These are phyloP conservation scores for Riparia riparia DNA, from an alignment of 2,113 vertebrate species.

Conservation along the genomic window DNA sequence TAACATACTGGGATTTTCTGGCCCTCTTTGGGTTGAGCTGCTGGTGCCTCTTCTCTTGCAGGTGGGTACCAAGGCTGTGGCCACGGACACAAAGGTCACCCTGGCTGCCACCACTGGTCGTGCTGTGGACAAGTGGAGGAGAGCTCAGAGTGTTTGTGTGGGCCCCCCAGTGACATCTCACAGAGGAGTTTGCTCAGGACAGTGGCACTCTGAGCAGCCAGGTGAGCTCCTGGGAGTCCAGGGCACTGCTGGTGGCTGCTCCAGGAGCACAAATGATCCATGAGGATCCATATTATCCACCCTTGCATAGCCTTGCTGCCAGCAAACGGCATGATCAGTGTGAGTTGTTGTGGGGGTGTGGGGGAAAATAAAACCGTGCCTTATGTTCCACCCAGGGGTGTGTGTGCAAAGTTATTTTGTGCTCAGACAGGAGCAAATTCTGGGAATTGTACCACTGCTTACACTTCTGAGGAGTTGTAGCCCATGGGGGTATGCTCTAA, in stretches of 20 bases:
- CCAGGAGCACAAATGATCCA: background rate
- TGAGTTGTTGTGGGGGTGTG: background rate
- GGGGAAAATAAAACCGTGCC: slow-evolving; percentile 47
- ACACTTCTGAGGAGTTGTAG: background rate
- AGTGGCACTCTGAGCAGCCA: slow-evolving; percentile 82
- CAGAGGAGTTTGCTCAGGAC: slow-evolving; percentile 80
- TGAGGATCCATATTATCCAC: accelerated
- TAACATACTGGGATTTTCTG: background rate
- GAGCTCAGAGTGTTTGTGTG: slow-evolving; percentile 80
- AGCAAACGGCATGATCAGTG: background rate
- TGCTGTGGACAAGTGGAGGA: slow-evolving; percentile 88
- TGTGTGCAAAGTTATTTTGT: background rate
- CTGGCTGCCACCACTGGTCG: slow-evolving; percentile 90
- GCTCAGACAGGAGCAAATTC: background rate
- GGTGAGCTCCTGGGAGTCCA: background rate
- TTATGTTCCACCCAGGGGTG: background rate
- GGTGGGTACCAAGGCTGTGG: slow-evolving; percentile 96
- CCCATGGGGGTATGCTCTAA: background rate
- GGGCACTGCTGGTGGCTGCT: background rate
- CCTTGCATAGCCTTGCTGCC: background rate
- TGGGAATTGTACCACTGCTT: background rate
- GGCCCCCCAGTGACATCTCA: background rate
- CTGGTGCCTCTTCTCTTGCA: slow-evolving; percentile 48
- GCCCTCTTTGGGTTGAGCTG: background rate
- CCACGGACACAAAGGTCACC: slow-evolving; percentile 91